These are phyloP conservation scores for Prionace glauca DNA, from an alignment of 2,797 vertebrate genomes.

Conservation along the genomic window DNA sequence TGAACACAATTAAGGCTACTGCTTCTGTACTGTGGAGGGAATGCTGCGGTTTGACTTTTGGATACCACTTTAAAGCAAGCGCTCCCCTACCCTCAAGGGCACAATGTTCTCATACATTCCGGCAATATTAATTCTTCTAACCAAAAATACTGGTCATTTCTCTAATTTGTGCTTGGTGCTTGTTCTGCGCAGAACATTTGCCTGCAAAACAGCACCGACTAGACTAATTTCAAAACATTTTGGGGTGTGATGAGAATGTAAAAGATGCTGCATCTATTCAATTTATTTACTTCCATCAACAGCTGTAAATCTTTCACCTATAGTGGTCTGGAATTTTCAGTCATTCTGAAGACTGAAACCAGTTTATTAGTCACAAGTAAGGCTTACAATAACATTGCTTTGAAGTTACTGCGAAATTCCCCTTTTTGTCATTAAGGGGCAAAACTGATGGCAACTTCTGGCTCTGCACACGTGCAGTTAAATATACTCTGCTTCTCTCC, in stretches of 20 bases:
- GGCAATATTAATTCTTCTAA: background rate
- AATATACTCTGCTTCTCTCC: background rate
- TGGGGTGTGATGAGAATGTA: background rate
- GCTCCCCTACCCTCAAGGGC: too few species aligned
- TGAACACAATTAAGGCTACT: background rate
- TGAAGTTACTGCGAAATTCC: too few species aligned
- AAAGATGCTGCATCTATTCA: background rate
- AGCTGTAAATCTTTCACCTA: background rate
- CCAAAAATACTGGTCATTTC: background rate
- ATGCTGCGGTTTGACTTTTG: background rate
- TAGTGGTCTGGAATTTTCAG: background rate
- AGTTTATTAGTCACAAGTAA: too few species aligned
- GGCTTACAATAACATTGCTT: too few species aligned
- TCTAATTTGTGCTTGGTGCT: background rate
- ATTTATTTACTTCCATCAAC: background rate
- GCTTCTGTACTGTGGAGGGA: background rate
- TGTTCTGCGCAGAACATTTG: background rate
- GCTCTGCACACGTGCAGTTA: background rate
- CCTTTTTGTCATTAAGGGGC: background rate
- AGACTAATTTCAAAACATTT: background rate
- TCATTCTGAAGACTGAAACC: background rate
- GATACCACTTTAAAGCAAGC: background rate
- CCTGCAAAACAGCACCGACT: background rate
- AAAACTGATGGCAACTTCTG: background rate
- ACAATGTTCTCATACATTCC: background rate